These are phyloP conservation scores for Amblyjoppa fuscipennis DNA, from an alignment of 2,888 invertebrate species.

Conservation along the genomic window DNA sequence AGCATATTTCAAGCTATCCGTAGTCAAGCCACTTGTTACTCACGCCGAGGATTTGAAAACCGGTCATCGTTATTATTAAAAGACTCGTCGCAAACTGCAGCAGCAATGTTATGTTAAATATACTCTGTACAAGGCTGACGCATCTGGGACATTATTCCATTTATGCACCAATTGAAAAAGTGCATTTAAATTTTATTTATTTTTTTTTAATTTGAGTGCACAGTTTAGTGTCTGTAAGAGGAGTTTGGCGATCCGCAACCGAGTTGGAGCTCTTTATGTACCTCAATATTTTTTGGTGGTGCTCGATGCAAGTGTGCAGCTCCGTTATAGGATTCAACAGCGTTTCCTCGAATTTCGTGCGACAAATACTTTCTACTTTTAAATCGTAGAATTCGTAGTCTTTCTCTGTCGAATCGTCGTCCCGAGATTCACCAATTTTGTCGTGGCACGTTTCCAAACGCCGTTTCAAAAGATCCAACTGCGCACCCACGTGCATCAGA, in stretches of 20 bases:
- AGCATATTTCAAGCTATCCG: background rate
- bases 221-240: background rate
- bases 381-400: constrained; percentile 37
- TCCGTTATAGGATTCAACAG: constrained; percentile 53
- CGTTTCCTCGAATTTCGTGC: constrained; percentile 40
- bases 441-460: constrained; percentile 56
- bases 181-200: background rate
- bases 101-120: constrained; percentile 65
- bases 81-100: constrained; percentile 68
- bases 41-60: constrained; percentile 68
- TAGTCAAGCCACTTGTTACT: background rate
- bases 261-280: constrained; percentile 8
- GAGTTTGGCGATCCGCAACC: background rate
- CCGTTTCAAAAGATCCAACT: constrained; percentile 64
- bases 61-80: constrained; percentile 61
- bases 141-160: constrained; percentile 39
- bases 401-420: background rate
- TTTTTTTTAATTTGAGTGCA: background rate
- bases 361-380: constrained; percentile 60
- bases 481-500: constrained; percentile 62
- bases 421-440: background rate
- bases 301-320: constrained; percentile 62
- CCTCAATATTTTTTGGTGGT: constrained; percentile 66
- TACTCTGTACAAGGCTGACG: constrained; percentile 59
- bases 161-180: background rate